Conservation (phyloP, 1,140 invertebrate species). For the Bradysia coprophila region DNA sequence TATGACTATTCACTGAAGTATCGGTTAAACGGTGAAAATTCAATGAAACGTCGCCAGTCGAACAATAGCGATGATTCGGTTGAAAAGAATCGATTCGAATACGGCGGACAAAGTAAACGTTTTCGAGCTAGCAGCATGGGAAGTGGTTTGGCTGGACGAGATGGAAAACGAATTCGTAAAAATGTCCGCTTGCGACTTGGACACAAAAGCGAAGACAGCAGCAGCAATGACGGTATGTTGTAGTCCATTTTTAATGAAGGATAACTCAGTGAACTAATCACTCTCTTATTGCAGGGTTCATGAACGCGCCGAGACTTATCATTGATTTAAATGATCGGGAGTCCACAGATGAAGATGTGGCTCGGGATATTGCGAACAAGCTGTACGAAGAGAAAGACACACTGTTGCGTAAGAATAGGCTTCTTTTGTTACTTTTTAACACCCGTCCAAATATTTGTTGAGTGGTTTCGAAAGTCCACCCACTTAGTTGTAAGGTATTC, state of each 20-base stretch:
- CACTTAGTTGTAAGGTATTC: too few relatives aligned
- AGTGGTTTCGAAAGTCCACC: too few relatives aligned
- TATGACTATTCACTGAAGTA: conserved; percentile 29
- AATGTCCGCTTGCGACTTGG: neutral
- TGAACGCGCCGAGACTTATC: conserved; percentile 18
- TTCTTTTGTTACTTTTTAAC: conserved; percentile 4
- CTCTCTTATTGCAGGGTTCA: too few relatives aligned
- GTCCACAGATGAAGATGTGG: conserved; percentile 34
- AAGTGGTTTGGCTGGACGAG: too few relatives aligned
- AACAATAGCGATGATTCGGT: conserved; percentile 8
- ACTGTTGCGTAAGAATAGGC: conserved; percentile 38
- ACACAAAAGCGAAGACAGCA: neutral
- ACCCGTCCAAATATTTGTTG: neutral
- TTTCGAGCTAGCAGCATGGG: neutral
- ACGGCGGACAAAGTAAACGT: neutral
- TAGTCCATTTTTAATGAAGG: too few relatives aligned
- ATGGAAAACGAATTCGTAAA: neutral
- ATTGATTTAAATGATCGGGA: conserved; percentile 25
- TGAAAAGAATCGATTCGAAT: neutral
- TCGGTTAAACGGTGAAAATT: conserved; percentile 13
- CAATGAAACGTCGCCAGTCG: conserved; percentile 19
- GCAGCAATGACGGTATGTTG: neutral
- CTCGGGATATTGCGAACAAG: conserved; percentile 46
- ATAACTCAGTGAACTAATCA: too few relatives aligned
- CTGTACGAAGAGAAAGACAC: conserved; percentile 48